phyloP scores from a whole-genome alignment of 2,113 vertebrate species.

The Pseudorectes ferrugineus region DNA sequence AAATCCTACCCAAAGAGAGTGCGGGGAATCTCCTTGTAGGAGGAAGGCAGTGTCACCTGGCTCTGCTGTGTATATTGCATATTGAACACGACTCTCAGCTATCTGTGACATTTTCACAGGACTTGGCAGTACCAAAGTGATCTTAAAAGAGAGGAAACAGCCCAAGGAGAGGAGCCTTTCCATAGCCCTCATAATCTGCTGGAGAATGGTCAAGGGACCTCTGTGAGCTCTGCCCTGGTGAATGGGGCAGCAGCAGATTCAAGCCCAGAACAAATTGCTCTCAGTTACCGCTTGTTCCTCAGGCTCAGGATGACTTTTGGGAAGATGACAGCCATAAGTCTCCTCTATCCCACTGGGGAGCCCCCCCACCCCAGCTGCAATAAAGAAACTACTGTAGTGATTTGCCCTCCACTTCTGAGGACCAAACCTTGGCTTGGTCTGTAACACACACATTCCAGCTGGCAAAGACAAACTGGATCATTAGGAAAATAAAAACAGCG shows the following conservation, averaged over 20 bases:
- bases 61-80: neutral
- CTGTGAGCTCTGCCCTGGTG: neutral
- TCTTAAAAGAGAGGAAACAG: neutral
- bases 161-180: neutral
- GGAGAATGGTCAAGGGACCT: neutral
- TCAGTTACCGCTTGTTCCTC: neutral
- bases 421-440: neutral
- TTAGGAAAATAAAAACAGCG: neutral
- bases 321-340: neutral
- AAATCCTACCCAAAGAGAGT: neutral
- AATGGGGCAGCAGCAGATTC: neutral
- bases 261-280: neutral
- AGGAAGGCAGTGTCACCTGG: neutral
- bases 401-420: neutral
- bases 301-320: neutral
- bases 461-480: neutral
- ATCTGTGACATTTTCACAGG: neutral
- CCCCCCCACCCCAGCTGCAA: neutral
- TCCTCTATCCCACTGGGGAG: neutral
- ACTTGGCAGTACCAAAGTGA: neutral
- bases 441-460: neutral
- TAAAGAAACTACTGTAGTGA: neutral
- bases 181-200: neutral
- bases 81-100: neutral
- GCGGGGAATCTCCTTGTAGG: fast-evolving